Base-by-base conservation (phyloP, 2,888 invertebrate species). In the Lomographa bimaculata region DNA sequence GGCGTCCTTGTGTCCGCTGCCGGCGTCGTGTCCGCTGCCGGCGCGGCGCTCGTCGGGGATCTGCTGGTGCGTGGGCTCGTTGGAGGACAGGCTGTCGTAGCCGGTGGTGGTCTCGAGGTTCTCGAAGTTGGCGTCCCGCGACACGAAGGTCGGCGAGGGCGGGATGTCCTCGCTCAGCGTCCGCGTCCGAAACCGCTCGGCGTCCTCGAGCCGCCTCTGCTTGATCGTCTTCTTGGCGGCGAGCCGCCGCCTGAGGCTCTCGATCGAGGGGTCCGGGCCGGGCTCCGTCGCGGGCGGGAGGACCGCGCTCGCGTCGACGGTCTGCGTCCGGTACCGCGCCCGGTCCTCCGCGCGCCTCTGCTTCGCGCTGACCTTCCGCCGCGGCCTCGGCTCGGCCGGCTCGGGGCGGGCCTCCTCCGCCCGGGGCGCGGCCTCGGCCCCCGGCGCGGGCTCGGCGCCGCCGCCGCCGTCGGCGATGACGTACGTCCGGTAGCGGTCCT, bases 401-500 rank as follows among this genome's bases (percentile, higher is more conserved):
- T 78, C 77, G 7, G 80, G 65, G 14, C 77, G 69, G 50, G 82
- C 83, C 3, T 82, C 85, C 8, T 79, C 82, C 0, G 86, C 82
- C 16, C 71, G 60, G 21, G 83, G 87, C 28, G 76, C 78, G 1
- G 73, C 69, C 51, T 79, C 77, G 2, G 75, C 38, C 3, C 70
- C 69, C 1, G 71, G 59, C 4, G 80, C 81, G 23, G 47, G 65
- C 24, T 79, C 83, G 0, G 77, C 58, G 1, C 69, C 72, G 1
- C 70, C 71, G 1, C 69, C 72, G 1, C 70, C 71, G 36, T 92
- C 93, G 0, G 92, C 93, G 20, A 96, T 94, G 0, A 95, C 96
- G 66, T 96, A 96, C 0, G 96, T 96, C 69, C 93, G 94, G 68
- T 93, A 96, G 44, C 96, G 91, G 58, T 96, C 95, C 66, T 95